Conservation (phyloP, 1,140 invertebrate genomes). For the Patella vulgata region DNA sequence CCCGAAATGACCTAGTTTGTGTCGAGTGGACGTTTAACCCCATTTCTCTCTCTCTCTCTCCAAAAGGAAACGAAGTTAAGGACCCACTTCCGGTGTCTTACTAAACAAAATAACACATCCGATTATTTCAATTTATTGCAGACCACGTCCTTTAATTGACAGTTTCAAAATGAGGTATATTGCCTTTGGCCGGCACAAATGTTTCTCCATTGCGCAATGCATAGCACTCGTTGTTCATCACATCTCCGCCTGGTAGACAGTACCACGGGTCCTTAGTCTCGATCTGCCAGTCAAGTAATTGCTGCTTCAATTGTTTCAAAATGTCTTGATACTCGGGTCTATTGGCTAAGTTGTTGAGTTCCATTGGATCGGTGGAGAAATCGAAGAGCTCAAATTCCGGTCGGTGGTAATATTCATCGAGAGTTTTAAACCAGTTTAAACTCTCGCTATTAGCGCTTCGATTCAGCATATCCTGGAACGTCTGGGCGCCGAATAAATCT, state of each 20-base stretch:
- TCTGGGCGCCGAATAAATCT: constrained; percentile 86
- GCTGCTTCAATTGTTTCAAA: constrained; percentile 69
- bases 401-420: constrained; percentile 83
- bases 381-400: constrained; percentile 90
- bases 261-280: constrained; percentile 85
- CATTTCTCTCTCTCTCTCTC: too few relatives aligned
- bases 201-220: constrained; percentile 1
- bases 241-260: constrained; percentile 81
- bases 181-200: too few relatives aligned
- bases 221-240: constrained; percentile 65
- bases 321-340: constrained; percentile 67
- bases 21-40: too few relatives aligned
- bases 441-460: constrained; percentile 71
- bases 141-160: too few relatives aligned
- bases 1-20: too few relatives aligned
- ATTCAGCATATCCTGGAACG: constrained; percentile 87
- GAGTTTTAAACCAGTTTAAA: constrained; percentile 82
- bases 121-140: too few relatives aligned
- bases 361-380: constrained; percentile 79
- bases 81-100: too few relatives aligned
- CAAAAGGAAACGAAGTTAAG: too few relatives aligned
- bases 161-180: too few relatives aligned
- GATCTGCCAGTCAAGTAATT: constrained; percentile 78
- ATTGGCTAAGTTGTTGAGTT: constrained; percentile 77
- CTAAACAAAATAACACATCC: too few relatives aligned